These are phyloP conservation scores for Callinectes sapidus DNA, from an alignment of 2,888 invertebrate genomes.

Conservation along the genomic window DNA sequence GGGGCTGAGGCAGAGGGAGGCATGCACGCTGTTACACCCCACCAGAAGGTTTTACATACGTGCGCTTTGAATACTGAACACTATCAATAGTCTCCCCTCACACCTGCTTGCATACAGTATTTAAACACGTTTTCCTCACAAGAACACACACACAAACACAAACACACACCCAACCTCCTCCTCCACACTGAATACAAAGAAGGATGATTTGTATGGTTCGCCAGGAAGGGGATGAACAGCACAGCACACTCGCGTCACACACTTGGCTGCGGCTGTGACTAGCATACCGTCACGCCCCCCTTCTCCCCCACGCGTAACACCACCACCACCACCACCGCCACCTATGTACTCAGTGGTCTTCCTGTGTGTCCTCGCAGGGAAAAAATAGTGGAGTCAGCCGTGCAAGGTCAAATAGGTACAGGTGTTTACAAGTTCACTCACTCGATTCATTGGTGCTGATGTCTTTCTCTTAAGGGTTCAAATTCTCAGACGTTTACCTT, in stretches of 20 bases:
- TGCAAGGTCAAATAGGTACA: background rate
- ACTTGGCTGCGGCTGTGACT: background rate
- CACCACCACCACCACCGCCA: background rate
- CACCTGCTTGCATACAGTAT: background rate
- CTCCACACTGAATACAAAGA: background rate
- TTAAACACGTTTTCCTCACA: background rate
- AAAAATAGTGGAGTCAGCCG: background rate
- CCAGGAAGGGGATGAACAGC: constrained; percentile 5
- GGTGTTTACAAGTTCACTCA: background rate
- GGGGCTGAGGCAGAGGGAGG: background rate
- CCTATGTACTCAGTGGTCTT: background rate
- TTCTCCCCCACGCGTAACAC: background rate
- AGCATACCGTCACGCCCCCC: constrained; percentile 6
- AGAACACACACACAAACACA: constrained; percentile 1
- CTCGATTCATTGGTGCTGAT: background rate
- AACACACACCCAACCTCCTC: background rate
- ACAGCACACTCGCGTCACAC: constrained; percentile 18
- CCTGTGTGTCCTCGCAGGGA: background rate
- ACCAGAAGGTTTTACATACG: background rate
- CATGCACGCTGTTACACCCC: background rate
- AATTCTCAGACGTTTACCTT: too few relatives aligned
- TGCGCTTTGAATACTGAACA: background rate
- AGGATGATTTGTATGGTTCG: background rate
- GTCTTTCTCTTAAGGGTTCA: too few relatives aligned
- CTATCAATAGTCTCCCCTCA: background rate